Conservation (phyloP, 2,797 vertebrate genomes). For the Eulemur rubriventer region DNA sequence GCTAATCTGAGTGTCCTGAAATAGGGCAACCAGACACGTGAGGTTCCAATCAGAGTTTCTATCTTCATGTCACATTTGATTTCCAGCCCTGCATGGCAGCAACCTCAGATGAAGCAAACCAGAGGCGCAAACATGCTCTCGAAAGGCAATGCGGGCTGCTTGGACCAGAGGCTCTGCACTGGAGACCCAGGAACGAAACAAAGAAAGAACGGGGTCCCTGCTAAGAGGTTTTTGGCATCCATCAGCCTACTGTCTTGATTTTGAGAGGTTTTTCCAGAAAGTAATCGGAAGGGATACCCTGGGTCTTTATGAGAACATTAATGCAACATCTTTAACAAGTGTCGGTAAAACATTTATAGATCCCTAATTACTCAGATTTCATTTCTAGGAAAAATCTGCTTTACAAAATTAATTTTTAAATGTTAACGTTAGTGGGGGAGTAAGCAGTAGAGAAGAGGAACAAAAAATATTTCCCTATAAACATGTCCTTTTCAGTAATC, state of each 20-base stretch:
- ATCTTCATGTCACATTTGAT: background rate
- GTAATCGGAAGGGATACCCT: background rate
- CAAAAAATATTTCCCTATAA: constrained; percentile 22
- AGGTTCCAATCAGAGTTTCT: background rate
- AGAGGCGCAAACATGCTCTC: background rate
- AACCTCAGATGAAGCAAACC: background rate
- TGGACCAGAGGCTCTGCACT: background rate
- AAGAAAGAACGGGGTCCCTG: constrained; percentile 1
- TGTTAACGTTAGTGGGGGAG: background rate
- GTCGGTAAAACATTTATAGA: background rate
- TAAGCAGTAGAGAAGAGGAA: constrained; percentile 5
- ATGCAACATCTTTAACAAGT: background rate
- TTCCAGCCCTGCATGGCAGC: background rate
- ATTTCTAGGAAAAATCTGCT: constrained; percentile 43
- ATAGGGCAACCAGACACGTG: background rate
- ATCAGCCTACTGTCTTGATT: background rate
- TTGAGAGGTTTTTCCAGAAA: constrained; percentile 53
- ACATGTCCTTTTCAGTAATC: background rate
- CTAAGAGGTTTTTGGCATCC: background rate
- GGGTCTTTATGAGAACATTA: background rate
- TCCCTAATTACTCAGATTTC: background rate
- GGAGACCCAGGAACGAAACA: background rate
- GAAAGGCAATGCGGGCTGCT: background rate
- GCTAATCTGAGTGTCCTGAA: constrained; percentile 1
- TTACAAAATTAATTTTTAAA: constrained; percentile 49